Evolutionary conservation across 2,888 invertebrate genomes (phyloP), one percentile per base, ranked within the genome.

Genomic region (Temnothorax rugatulus): DNA sequence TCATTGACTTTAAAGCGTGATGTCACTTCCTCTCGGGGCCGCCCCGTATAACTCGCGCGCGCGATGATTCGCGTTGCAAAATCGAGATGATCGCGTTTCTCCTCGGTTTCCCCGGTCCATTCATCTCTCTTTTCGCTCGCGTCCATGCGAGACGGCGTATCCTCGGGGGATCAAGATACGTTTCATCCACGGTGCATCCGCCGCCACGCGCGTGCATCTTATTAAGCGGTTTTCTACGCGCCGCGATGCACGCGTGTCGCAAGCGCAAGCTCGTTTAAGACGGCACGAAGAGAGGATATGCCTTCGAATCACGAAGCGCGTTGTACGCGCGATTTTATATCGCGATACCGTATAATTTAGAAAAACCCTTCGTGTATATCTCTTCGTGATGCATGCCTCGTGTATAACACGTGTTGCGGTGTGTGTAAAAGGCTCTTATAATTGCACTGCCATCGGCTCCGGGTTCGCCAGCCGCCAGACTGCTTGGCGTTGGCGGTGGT

Each of bases 401-500:
- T 76, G 64, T 76, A 59, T 66, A 84, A 86, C 84, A 86, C 84
- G 84, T 84, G 68, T 81, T 71, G 61, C 66, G 50, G 52, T 54
- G 79, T 79, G 54, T 25, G 71, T 71, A 71, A 69, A 38, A 69
- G 79, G 11, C 73, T 79, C 15, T 79, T 59, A 73, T 59, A 79
- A 79, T 73, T 79, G 59, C 59, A 13, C 73, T 38, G 73, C 59
- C 71, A 79, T 86, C 84, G 50, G 82, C 84, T 71, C 75, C 86
- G 68, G 71, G 79, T 68, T 87, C 54, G 71, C 82, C 83, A 84
- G 71, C 74, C 44, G 84, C 88, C 91, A 93, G 93, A 93, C 93
- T 90, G 93, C 92, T 91, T 93, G 93, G 93, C 93, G 92, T 92
- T 92, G 82, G 90, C 81, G 85, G 84, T 90, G 85, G 84, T 90